Percentiles rank a stretch among this genome's conserved stretches.
Evolutionary conservation across 2,113 vertebrate genomes (phyloP).

Genomic region (Amazona guildingii): DNA sequence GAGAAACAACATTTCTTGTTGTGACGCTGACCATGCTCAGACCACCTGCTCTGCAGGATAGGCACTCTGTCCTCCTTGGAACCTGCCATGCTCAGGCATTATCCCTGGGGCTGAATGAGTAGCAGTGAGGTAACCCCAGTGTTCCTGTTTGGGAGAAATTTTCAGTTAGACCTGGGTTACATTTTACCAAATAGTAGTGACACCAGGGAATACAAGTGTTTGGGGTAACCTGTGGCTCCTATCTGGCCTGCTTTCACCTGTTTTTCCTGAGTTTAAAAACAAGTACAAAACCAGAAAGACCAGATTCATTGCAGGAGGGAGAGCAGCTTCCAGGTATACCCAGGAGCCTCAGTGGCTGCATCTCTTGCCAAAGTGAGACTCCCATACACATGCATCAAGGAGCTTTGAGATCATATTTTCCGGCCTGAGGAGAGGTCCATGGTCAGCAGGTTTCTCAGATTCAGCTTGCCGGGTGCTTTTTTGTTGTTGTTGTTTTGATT

Average conservation of each 20-base stretch:
- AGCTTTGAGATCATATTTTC: not conserved
- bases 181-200: not conserved
- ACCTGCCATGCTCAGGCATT: accelerated
- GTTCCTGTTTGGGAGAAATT: not conserved
- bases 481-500: not conserved
- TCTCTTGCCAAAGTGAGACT: accelerated
- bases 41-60: not conserved
- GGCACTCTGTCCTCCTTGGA: not conserved
- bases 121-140: not conserved
- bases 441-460: not conserved
- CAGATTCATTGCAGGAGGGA: not conserved
- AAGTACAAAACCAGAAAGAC: not conserved
- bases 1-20: not conserved
- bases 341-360: not conserved
- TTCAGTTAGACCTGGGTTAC: not conserved
- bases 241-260: not conserved
- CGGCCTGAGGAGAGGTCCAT: not conserved
- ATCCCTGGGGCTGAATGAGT: accelerated
- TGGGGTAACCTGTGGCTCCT: not conserved
- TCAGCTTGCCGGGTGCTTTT: not conserved
- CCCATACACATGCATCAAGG: not conserved
- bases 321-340: not conserved
- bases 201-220: not conserved
- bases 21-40: not conserved
- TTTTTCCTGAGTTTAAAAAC: not conserved